phyloP scores from a whole-genome alignment of 2,113 vertebrate species.

The Oreotragus oreotragus region DNA sequence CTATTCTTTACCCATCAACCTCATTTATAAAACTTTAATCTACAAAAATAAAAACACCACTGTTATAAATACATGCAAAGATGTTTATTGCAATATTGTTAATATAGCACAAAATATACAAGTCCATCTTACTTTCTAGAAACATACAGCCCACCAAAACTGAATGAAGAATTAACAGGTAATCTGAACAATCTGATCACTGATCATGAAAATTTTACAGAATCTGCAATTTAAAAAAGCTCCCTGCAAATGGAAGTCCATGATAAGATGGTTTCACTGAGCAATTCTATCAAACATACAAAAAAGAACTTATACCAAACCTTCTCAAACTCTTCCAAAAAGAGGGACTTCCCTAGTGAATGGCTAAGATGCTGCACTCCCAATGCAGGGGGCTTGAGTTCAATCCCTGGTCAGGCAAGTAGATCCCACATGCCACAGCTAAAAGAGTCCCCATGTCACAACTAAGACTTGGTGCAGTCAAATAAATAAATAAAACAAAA shows the following conservation, averaged over 20 bases:
- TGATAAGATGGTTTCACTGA: not conserved
- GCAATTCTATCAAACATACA: not conserved
- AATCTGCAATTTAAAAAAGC: not conserved
- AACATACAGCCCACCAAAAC: not conserved
- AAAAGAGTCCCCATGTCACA: not conserved
- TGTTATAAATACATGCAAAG: not conserved
- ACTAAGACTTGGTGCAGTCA: not conserved
- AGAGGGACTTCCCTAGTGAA: not conserved
- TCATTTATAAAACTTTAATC: not conserved
- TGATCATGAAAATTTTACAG: not conserved
- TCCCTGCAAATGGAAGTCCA: not conserved
- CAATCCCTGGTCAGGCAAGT: not conserved
- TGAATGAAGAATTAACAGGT: not conserved
- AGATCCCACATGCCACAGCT: not conserved
- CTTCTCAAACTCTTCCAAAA: not conserved
- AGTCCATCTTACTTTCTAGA: not conserved
- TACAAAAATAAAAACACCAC: not conserved
- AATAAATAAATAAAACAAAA: not conserved
- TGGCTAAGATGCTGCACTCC: not conserved
- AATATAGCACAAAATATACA: not conserved
- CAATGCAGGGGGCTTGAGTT: not conserved
- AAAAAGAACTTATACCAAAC: not conserved
- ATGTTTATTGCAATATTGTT: not conserved
- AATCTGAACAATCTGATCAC: not conserved
- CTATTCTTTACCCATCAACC: not conserved